phyloP scores from a whole-genome alignment of 2,888 invertebrate genomes.

The Thera britannica region DNA sequence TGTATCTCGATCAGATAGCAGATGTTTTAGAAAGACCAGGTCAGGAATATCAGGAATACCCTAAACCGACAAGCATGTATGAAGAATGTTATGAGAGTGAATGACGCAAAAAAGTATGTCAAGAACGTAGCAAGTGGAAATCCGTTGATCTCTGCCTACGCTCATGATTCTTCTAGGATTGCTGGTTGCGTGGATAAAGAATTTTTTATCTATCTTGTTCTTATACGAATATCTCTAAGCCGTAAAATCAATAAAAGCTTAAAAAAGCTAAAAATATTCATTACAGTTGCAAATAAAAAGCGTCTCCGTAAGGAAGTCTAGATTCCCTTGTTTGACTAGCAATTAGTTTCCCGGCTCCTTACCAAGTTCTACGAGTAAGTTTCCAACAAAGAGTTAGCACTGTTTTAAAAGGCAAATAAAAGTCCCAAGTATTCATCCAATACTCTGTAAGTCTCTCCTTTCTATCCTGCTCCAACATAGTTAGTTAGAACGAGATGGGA shows the following conservation, averaged over 20 bases:
- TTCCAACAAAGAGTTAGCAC: conserved; percentile 41
- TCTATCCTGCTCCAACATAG: conserved; percentile 18
- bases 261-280: conserved; percentile 10
- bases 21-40: no score
- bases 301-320: conserved; percentile 19
- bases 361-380: conserved; percentile 37
- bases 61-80: no score
- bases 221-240: no score
- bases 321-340: conserved; percentile 38
- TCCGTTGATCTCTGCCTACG: no score
- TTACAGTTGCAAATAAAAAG: conserved; percentile 12
- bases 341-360: conserved; percentile 40
- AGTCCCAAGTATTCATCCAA: conserved; percentile 31
- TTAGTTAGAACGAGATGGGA: conserved; percentile 23
- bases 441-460: conserved; percentile 17
- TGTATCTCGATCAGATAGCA: no score
- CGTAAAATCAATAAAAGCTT: neutral
- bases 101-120: no score
- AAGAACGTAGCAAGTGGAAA: no score
- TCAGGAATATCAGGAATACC: no score
- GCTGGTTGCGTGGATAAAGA: no score
- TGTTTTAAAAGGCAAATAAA: conserved; percentile 45
- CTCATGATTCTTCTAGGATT: no score
- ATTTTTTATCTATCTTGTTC: no score
- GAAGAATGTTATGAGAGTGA: no score